Conservation (phyloP, 2,797 vertebrate species). For the Valencia hispanica region DNA sequence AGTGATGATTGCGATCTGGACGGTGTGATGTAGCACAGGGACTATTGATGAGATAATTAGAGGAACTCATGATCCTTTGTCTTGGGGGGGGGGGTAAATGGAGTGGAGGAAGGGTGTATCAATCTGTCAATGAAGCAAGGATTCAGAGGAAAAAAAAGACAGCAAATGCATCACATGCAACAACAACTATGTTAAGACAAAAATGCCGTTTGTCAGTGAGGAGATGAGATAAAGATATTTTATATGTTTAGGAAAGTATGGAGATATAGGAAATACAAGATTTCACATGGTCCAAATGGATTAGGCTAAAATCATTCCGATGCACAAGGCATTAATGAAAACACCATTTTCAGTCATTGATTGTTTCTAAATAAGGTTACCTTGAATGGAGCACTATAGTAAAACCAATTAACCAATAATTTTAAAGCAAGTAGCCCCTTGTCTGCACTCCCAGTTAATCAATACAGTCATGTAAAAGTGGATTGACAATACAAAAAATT, state of each 20-base stretch:
- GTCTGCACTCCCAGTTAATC: rapidly evolving
- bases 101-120: conserved; percentile 6
- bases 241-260: background rate
- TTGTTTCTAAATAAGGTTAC: conserved; percentile 9
- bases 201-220: background rate
- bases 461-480: background rate
- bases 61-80: conserved; percentile 7
- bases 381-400: background rate
- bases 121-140: conserved; percentile 1
- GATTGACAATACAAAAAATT: background rate
- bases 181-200: background rate
- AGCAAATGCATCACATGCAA: background rate
- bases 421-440: background rate
- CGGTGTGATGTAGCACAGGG: conserved; percentile 15
- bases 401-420: conserved; percentile 10
- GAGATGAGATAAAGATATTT: background rate
- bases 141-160: background rate
- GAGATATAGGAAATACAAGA: background rate
- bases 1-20: conserved; percentile 11
- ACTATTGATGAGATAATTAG: conserved; percentile 25
- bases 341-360: background rate
- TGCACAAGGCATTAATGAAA: background rate
- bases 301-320: background rate
- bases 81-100: conserved; percentile 12
- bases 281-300: background rate